Evolutionary conservation across 2,888 invertebrate genomes (phyloP).

Genomic region (Saturnia pavonia): DNA sequence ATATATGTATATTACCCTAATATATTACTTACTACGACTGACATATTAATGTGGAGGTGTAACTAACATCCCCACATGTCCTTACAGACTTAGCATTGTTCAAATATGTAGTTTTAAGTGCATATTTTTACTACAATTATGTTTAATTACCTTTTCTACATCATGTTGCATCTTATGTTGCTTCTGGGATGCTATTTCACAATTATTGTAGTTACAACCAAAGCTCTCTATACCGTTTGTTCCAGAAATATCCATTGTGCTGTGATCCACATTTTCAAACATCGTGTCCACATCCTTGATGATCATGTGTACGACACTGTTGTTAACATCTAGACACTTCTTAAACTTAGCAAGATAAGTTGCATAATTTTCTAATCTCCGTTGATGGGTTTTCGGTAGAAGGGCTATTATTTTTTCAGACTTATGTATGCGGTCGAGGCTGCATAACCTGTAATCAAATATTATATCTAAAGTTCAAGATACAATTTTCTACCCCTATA

Average conservation of each 20-base stretch:
- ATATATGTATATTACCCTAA: too few relatives aligned
- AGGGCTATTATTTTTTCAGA: constrained; percentile 88
- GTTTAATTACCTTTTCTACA: constrained; percentile 67
- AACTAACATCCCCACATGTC: too few relatives aligned
- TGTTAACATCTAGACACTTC: constrained; percentile 89
- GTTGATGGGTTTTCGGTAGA: constrained; percentile 88
- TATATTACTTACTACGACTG: too few relatives aligned
- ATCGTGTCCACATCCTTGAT: constrained; percentile 90
- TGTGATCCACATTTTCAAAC: constrained; percentile 88
- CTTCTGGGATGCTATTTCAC: constrained; percentile 64
- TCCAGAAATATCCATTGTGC: constrained; percentile 41
- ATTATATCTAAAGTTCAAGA: neutral
- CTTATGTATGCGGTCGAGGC: constrained; percentile 87
- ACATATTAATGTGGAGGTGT: too few relatives aligned
- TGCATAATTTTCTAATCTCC: constrained; percentile 87
- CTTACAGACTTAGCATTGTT: too few relatives aligned
- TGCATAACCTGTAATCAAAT: constrained; percentile 84
- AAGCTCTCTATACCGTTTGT: constrained; percentile 65
- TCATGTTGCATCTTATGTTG: constrained; percentile 77
- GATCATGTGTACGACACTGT: constrained; percentile 85
- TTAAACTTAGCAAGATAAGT: constrained; percentile 88
- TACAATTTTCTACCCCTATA: too few relatives aligned
- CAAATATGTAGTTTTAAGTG: too few relatives aligned
- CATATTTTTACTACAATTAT: too few relatives aligned
- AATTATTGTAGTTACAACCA: constrained; percentile 69